Base-by-base conservation (phyloP, 2,113 vertebrate genomes). In the Acanthochromis polyacanthus region DNA sequence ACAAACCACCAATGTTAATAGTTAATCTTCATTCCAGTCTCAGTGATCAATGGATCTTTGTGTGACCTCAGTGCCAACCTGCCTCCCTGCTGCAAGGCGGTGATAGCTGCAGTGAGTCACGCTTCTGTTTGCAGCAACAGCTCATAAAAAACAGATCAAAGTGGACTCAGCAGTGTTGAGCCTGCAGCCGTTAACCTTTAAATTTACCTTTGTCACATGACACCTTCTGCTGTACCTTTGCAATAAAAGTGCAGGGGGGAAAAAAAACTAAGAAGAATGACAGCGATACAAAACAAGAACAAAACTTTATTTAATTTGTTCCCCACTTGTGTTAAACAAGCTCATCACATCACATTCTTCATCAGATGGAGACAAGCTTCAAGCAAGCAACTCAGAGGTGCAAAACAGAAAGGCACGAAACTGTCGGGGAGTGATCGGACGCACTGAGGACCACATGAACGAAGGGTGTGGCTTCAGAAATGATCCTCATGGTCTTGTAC, bases 231-330 rank as follows among this genome's bases (percentile, higher is more conserved):
- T n/a, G 86, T 64, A 16, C 4, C 19, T 14, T 38, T 7, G 23
- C 22, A 71, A 25, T 16, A 4, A 32, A 66, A 61, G 32, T 9
- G 30, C 30, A 30, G 5, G 5, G 5, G 4, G 5, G 4, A 30
- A 30, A 30, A 30, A 30, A 15, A 38, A 59, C 10, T 20, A 62
- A 28, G 56, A 84, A 83, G 30, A 83, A 72, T 1, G 74, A 91
- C 80, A 88, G 52, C n/a, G 68, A 81, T 92, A 89, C 82, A 89
- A 94, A 95, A 94, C 89, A 90, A 91, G 93, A 93, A 89, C 85
- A 2, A 80, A 82, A 91, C 90, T 94, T 95, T 94, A 94, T 94
- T 94, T 72, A 80, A 92, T 85, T 75, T 67, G 77, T 78, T 79
- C 80, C 89, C 88, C 80, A 52, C 71, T 90, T 81, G 81, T 82